Conservation (phyloP, 2,797 vertebrate genomes). For the Manis pentadactyla region DNA sequence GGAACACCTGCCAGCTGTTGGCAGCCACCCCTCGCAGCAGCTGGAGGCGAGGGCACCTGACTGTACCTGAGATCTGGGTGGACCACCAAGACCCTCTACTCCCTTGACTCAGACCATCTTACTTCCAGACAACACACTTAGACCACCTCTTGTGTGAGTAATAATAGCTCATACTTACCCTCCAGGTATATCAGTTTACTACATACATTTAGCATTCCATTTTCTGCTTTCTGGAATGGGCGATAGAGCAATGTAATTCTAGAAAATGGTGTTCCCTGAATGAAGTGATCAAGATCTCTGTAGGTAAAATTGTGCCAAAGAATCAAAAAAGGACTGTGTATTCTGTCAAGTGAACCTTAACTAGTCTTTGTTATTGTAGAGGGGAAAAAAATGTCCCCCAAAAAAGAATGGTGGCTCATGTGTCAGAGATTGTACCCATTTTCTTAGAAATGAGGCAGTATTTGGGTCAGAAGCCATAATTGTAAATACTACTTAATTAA, state of each 20-base stretch:
- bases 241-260: not conserved
- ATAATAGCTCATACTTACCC: not conserved
- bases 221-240: not conserved
- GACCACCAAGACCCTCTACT: not conserved
- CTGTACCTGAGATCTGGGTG: not conserved
- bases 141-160: not conserved
- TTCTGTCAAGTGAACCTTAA: not conserved
- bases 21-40: not conserved
- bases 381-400: not conserved
- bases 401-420: not conserved
- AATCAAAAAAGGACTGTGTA: not conserved
- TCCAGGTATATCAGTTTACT: not conserved
- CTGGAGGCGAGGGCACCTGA: fast-evolving
- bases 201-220: not conserved
- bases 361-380: not conserved
- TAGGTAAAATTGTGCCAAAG: not conserved
- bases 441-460: not conserved
- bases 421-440: not conserved
- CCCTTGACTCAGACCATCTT: too few relatives aligned
- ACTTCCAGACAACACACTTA: not conserved
- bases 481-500: not conserved
- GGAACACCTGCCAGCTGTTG: not conserved
- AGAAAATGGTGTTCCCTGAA: not conserved
- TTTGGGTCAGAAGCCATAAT: not conserved
- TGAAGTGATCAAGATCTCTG: not conserved